Conservation (phyloP, 1,140 invertebrate genomes). For the Drosophila insularis region DNA sequence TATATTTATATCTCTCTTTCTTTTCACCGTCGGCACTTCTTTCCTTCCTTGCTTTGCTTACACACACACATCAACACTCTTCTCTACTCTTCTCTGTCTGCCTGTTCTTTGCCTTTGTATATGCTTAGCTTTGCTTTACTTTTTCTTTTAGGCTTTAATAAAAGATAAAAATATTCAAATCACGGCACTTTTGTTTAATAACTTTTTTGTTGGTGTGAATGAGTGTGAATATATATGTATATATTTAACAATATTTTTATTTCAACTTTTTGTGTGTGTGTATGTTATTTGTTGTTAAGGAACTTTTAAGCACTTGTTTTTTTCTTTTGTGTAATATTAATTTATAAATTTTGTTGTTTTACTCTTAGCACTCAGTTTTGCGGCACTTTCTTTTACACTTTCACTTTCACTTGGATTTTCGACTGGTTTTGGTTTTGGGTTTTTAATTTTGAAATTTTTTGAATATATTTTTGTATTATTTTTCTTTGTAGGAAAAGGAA, state of each 20-base stretch:
- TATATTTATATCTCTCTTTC: not conserved
- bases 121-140: constrained; percentile 20
- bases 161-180: constrained; percentile 11
- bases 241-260: constrained; percentile 17
- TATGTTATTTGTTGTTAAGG: constrained; percentile 73
- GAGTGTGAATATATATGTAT: constrained; percentile 10
- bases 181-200: constrained; percentile 56
- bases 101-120: constrained; percentile 8
- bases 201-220: not conserved
- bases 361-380: constrained; percentile 44
- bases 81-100: not conserved
- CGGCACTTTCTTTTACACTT: constrained; percentile 64
- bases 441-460: not conserved
- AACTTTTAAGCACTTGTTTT: constrained; percentile 72
- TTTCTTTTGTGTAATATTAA: not conserved
- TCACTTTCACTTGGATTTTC: constrained; percentile 32
- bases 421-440: not conserved
- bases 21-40: constrained; percentile 45
- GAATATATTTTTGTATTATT: constrained; percentile 26
- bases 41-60: constrained; percentile 9
- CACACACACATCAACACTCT: not conserved
- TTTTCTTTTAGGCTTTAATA: constrained; percentile 21
- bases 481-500: constrained; percentile 3
- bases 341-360: constrained; percentile 25
- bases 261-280: constrained; percentile 15